These are phyloP conservation scores for Acromyrmex heyeri DNA, from an alignment of 1,140 invertebrate species.

Conservation along the genomic window DNA sequence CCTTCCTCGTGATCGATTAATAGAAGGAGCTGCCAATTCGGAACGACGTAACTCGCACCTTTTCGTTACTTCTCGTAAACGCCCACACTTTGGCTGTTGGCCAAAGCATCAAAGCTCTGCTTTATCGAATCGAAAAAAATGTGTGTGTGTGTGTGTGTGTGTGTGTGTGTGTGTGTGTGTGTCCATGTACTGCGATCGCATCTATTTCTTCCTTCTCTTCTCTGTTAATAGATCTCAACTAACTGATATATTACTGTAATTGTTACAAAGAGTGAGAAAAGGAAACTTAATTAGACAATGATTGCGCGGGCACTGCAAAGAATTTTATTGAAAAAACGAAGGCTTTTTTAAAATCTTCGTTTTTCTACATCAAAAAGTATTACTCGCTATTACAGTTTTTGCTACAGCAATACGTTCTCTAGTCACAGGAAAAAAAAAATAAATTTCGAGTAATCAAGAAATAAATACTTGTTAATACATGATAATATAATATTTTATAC, in stretches of 20 bases:
- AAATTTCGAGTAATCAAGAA: background rate
- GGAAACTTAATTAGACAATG: conserved; percentile 44
- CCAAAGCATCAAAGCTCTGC: conserved; percentile 55
- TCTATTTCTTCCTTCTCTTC: conserved; percentile 29
- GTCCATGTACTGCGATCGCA: conserved; percentile 42
- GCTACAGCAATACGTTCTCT: background rate
- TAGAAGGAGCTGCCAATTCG: conserved; percentile 62
- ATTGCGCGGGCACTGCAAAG: background rate
- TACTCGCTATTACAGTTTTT: background rate
- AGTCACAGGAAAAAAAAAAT: background rate
- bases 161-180: background rate
- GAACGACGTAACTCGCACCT: conserved; percentile 62
- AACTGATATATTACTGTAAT: conserved; percentile 30
- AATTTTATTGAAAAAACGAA: background rate
- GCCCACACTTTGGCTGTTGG: conserved; percentile 67
- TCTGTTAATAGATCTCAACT: conserved; percentile 23
- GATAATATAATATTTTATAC: background rate
- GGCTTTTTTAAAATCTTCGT: background rate
- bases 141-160: background rate
- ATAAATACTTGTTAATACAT: conserved; percentile 9
- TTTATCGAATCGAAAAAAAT: conserved; percentile 76
- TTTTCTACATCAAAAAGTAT: background rate
- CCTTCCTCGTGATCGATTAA: conserved; percentile 41
- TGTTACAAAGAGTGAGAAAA: background rate
- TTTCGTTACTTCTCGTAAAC: conserved; percentile 73